These are phyloP conservation scores for Promerops cafer DNA, from an alignment of 2,113 vertebrate species.

Conservation along the genomic window DNA sequence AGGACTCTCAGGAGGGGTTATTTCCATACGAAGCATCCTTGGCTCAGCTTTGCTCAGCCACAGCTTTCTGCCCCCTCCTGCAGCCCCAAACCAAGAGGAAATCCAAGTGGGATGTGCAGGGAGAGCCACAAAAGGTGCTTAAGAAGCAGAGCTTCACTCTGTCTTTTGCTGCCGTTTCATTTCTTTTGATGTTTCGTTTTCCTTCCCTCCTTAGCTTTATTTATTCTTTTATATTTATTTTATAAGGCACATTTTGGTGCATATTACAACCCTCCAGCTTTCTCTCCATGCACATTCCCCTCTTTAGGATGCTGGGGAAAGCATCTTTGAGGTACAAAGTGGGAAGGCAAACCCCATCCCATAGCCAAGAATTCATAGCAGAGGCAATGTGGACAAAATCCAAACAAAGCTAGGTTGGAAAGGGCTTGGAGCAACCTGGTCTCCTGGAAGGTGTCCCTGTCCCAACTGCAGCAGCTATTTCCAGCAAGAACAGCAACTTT, in stretches of 20 bases:
- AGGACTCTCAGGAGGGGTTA: conserved; percentile 47
- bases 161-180: conserved; percentile 15
- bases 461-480: neutral
- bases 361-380: fast-evolving
- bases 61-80: conserved; percentile 6
- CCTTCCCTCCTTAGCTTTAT: conserved; percentile 9
- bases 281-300: neutral
- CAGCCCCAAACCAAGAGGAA: neutral
- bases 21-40: conserved; percentile 65
- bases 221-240: neutral
- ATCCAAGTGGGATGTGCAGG: neutral
- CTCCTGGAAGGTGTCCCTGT: neutral
- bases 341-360: neutral
- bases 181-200: conserved; percentile 53
- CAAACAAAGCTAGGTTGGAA: neutral
- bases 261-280: neutral
- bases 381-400: neutral
- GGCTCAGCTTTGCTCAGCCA: conserved; percentile 48
- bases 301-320: neutral
- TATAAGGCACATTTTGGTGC: neutral
- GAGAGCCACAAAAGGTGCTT: neutral
- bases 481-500: neutral
- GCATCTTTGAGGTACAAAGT: neutral
- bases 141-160: conserved; percentile 24
- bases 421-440: neutral